Conservation (phyloP, 2,797 vertebrate species). For the Gambelia wislizenii region DNA sequence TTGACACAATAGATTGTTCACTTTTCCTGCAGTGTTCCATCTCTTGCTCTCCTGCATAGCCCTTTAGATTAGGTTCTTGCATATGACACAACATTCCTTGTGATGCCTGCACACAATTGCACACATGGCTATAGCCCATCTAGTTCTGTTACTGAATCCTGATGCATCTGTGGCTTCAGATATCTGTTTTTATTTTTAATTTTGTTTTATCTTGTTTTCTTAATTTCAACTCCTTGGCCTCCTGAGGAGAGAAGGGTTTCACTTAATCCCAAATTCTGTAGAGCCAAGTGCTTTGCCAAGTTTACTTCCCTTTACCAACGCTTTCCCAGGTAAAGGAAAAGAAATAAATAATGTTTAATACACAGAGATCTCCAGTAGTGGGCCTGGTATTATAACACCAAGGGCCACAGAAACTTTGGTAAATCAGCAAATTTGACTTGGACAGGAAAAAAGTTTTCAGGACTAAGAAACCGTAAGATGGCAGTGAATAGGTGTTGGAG, state of each 20-base stretch:
- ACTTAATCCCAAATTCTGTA: not conserved
- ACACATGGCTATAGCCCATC: not conserved
- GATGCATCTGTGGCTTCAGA: not conserved
- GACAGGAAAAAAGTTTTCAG: conserved; percentile 41
- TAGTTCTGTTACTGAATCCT: not conserved
- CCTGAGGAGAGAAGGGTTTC: not conserved
- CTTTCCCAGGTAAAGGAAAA: not conserved
- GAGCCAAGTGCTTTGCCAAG: not conserved
- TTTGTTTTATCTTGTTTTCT: too few species aligned
- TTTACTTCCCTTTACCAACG: conserved; percentile 8
- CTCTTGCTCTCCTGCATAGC: not conserved
- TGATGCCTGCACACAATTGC: not conserved
- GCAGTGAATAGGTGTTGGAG: conserved; percentile 50
- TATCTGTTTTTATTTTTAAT: not conserved
- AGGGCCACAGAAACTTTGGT: conserved; percentile 52
- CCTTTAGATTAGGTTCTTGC: not conserved
- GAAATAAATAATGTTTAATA: conserved; percentile 44
- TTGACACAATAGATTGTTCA: not conserved
- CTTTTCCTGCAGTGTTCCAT: not conserved
- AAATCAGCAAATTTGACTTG: conserved; percentile 49
- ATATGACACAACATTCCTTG: not conserved
- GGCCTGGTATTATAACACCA: conserved; percentile 45
- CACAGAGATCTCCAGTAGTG: not conserved
- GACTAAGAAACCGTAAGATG: conserved; percentile 46
- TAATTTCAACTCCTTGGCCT: not conserved